Evolutionary conservation across 2,797 vertebrate genomes (phyloP).

Genomic region (Intellagama lesueurii): DNA sequence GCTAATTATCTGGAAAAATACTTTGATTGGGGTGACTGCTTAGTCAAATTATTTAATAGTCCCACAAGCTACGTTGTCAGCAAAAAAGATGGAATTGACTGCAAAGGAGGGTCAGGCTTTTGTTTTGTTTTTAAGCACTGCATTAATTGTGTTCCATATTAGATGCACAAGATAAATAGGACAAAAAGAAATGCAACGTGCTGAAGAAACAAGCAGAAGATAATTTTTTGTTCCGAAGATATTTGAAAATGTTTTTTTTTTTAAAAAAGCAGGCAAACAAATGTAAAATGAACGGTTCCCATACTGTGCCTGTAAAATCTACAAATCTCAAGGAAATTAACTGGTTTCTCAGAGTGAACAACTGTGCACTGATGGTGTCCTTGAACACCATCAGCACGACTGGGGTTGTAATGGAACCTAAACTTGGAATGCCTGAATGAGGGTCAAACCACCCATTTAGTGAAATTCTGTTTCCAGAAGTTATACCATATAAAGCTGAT

Average conservation of each 20-base stretch:
- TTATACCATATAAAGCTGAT: too few species aligned
- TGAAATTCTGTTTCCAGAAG: too few species aligned
- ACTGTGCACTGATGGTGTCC: not conserved
- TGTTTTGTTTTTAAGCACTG: constrained; percentile 13
- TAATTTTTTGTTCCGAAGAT: not conserved
- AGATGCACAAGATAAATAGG: constrained; percentile 32
- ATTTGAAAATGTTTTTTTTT: constrained; percentile 21
- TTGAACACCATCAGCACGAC: too few species aligned
- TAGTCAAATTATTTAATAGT: constrained; percentile 67
- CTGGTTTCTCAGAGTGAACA: not conserved
- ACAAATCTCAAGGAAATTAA: not conserved
- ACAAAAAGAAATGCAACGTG: not conserved
- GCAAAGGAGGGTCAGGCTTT: constrained; percentile 40
- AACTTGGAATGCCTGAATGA: too few species aligned
- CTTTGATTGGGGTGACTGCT: constrained; percentile 68
- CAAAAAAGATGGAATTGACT: constrained; percentile 52
- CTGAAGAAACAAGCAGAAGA: constrained; percentile 1
- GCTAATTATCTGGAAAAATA: constrained; percentile 72
- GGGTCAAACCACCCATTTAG: too few species aligned
- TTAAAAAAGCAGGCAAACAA: not conserved
- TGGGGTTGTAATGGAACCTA: too few species aligned
- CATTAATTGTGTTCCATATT: constrained; percentile 38
- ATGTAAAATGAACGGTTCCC: not conserved
- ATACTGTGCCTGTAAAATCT: not conserved
- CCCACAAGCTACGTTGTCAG: constrained; percentile 49